Evolutionary conservation across 2,888 invertebrate genomes (phyloP), one percentile per base, ranked within the genome.

Genomic region (Nemotelus pantherinus): DNA sequence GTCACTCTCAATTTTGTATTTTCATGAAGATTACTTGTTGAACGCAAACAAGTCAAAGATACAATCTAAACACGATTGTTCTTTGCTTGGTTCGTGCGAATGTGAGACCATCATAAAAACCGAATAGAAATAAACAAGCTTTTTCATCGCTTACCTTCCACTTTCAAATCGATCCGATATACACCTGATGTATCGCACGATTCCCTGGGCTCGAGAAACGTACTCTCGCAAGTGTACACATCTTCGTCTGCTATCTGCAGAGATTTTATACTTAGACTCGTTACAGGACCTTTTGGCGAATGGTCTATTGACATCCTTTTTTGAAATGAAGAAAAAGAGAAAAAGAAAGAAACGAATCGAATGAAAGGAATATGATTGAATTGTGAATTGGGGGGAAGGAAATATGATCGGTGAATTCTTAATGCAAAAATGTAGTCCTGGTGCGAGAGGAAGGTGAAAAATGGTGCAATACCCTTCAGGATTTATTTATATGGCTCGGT

Each of bases 191-290:
- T 92, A 84, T 92, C 91, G 88, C 94, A 94, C 82, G 90, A 90
- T 84, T 93, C 93, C 80, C 90, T 89, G 79, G 93, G 93, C 85
- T 92, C 92, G 83, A 93, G 87, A 87, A 93, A 94, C 79, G 94
- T 94, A 83, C 93, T 92, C 86, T 94, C 94, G 87, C 94, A 94
- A 84, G 92, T 92, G 88, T 94, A 94, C 81, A 91, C 89, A 78
- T 92, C 93, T 84, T 94, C 93, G 86, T 94, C 94, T 81, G 90
- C 89, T 80, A 93, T 89, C 84, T 91, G 89, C 79, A 93, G 88
- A 80, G 90, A 75, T 75, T 81, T 81, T 60, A 82, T 78, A 50
- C 57, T 68, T n/a, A 82, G 72, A 64, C 79, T 76, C 50, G 81
- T 80, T 39, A 55, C 45, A 44, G 80, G 80, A 83, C 86, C 85